phyloP scores from a whole-genome alignment of 2,888 invertebrate species.

The Artemia sp. region DNA sequence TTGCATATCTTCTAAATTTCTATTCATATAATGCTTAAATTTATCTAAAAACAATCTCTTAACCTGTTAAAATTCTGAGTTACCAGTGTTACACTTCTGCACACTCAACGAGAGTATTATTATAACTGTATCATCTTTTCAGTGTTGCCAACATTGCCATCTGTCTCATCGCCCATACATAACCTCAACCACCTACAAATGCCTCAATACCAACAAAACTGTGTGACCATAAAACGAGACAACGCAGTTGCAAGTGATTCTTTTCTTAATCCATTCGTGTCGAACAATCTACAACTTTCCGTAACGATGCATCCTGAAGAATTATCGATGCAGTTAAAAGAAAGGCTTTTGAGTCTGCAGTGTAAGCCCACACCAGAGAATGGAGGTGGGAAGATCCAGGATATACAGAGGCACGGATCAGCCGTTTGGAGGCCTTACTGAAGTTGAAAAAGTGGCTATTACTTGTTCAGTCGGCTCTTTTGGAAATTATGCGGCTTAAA shows the following conservation, averaged over 20 bases:
- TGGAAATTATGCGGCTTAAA: no score
- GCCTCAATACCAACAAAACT: slow-evolving; percentile 1
- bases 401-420: background rate
- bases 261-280: background rate
- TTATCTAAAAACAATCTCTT: no score
- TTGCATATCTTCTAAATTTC: no score
- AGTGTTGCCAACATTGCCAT: background rate
- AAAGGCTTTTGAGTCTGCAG: background rate
- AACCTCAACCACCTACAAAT: background rate
- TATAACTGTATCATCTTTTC: no score
- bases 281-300: background rate
- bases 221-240: background rate
- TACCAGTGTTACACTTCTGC: no score
- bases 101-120: no score
- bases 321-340: background rate
- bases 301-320: background rate
- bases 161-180: background rate
- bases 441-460: background rate
- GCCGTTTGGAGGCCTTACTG: background rate
- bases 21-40: no score
- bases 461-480: no score
- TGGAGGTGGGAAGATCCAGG: slow-evolving; percentile 1
- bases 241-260: background rate
- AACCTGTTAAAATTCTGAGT: no score
- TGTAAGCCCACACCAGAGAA: background rate